Evolutionary conservation across 2,888 invertebrate species (phyloP).

Genomic region (Sericinus montela): DNA sequence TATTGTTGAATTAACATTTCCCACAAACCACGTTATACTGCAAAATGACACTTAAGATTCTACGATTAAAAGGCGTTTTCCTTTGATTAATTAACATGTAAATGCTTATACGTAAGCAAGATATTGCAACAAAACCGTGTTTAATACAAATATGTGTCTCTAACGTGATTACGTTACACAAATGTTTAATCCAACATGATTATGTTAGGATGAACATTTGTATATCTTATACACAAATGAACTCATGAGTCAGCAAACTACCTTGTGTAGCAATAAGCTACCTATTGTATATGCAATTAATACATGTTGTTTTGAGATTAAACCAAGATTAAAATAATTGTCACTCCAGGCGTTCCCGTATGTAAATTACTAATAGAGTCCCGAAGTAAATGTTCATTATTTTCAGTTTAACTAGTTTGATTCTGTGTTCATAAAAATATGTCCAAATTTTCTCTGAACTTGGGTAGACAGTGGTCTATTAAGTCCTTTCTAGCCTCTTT

Average conservation of each 20-base stretch:
- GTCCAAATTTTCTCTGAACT: too few species aligned
- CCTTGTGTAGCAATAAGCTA: too few species aligned
- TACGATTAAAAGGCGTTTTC: neutral
- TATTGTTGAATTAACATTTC: slow-evolving; percentile 20
- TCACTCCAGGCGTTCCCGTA: too few species aligned
- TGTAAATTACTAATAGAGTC: too few species aligned
- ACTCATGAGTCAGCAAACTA: slow-evolving; percentile 3
- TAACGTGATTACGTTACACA: slow-evolving; percentile 11
- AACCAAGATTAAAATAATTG: too few species aligned
- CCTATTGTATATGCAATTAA: neutral
- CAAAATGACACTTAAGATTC: neutral
- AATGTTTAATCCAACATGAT: slow-evolving; percentile 15
- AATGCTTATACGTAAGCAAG: neutral
- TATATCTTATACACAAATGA: neutral
- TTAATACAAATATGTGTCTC: slow-evolving; percentile 15
- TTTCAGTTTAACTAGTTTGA: too few species aligned
- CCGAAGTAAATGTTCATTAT: too few species aligned
- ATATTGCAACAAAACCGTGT: slow-evolving; percentile 3
- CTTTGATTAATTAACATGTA: neutral
- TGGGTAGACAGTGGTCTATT: too few species aligned
- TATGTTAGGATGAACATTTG: slow-evolving; percentile 5
- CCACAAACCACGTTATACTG: neutral
- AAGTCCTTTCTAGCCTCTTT: too few species aligned
- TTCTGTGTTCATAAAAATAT: too few species aligned
- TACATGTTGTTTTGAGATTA: too few species aligned